A percentile compares a stretch with the other conserved stretches of the same genome.
phyloP scores from a whole-genome alignment of 2,888 invertebrate species.

The Miltochrista miniata region DNA sequence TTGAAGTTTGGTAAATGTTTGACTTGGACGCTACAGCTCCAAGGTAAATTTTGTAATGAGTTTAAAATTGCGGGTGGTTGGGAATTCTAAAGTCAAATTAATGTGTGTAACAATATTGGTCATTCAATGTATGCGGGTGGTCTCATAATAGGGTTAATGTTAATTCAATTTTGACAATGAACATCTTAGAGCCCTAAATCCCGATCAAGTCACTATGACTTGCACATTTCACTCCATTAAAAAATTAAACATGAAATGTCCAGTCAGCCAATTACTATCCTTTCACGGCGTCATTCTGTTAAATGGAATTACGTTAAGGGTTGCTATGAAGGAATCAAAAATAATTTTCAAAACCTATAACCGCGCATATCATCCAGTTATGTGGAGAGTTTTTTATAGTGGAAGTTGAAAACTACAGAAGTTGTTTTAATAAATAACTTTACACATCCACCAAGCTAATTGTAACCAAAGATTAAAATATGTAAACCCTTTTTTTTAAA shows the following conservation, averaged over 20 bases:
- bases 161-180: slow-evolving; percentile 57
- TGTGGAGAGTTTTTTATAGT: no score
- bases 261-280: slow-evolving; percentile 9
- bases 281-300: slow-evolving; percentile 10
- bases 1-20: slow-evolving; percentile 41
- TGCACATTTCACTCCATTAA: slow-evolving; percentile 19
- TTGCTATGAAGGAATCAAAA: no score
- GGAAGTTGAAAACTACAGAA: no score
- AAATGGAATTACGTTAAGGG: no score
- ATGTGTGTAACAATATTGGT: slow-evolving; percentile 43
- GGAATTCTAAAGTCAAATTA: slow-evolving; percentile 28
- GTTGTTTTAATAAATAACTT: no score
- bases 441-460: no score
- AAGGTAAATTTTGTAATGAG: slow-evolving; percentile 41
- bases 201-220: slow-evolving; percentile 26
- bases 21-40: slow-evolving; percentile 33
- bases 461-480: no score
- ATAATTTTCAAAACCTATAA: no score
- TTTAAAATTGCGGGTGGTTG: slow-evolving; percentile 36
- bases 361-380: no score
- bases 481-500: no score
- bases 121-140: slow-evolving; percentile 63
- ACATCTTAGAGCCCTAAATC: slow-evolving; percentile 22
- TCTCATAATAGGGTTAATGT: slow-evolving; percentile 61
- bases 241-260: slow-evolving; percentile 15